Conservation (phyloP, 2,888 invertebrate genomes). For the Fissipunctia ypsillon region DNA sequence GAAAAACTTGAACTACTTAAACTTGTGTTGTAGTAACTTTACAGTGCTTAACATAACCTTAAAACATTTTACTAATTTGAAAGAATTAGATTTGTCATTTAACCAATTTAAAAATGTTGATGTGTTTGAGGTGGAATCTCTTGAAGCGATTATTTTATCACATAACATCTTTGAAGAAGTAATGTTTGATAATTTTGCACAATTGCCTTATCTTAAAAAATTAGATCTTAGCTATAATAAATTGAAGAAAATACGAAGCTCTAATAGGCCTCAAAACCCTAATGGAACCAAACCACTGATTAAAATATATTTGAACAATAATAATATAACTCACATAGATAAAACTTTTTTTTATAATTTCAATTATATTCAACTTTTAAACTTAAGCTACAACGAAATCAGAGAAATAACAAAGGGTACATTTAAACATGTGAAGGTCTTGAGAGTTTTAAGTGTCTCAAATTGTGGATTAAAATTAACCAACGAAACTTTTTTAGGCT, state of each 20-base stretch:
- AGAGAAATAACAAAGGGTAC: slow-evolving; percentile 8
- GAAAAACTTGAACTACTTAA: slow-evolving; percentile 49
- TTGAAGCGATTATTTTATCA: slow-evolving; percentile 45
- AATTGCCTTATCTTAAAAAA: not conserved
- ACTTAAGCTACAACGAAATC: slow-evolving; percentile 32
- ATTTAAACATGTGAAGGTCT: slow-evolving; percentile 26
- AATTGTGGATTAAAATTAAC: slow-evolving; percentile 35
- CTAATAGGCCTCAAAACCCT: not conserved
- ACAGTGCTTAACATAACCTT: slow-evolving; percentile 23
- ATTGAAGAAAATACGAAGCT: slow-evolving; percentile 20
- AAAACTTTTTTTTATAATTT: slow-evolving; percentile 18
- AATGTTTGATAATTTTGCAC: slow-evolving; percentile 10
- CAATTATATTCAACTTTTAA: slow-evolving; percentile 26
- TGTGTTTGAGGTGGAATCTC: slow-evolving; percentile 1
- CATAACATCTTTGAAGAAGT: slow-evolving; percentile 46
- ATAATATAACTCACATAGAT: slow-evolving; percentile 31
- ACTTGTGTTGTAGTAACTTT: slow-evolving; percentile 51
- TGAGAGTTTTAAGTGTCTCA: slow-evolving; percentile 18
- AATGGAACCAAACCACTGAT: not conserved
- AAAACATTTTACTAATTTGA: slow-evolving; percentile 37
- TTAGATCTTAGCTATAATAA: slow-evolving; percentile 51
- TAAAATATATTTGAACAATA: slow-evolving; percentile 29
- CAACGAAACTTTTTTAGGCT: slow-evolving; percentile 21
- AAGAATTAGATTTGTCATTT: slow-evolving; percentile 49
- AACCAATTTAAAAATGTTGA: slow-evolving; percentile 33